Conservation (phyloP, 2,113 vertebrate species). For the Eulemur rufifrons region DNA sequence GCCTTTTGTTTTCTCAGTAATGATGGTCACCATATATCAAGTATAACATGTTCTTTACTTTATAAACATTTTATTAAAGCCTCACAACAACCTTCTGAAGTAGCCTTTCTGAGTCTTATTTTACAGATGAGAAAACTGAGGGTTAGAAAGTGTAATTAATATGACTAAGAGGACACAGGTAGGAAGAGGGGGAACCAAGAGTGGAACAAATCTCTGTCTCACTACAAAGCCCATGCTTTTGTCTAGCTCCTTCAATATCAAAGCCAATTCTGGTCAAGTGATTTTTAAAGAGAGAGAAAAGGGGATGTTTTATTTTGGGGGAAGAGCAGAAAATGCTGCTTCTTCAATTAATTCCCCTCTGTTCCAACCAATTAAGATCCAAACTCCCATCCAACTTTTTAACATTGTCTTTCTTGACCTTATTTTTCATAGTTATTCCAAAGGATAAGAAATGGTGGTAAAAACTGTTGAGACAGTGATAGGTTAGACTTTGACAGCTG, state of each 20-base stretch:
- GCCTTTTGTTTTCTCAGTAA: neutral
- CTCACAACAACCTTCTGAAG: neutral
- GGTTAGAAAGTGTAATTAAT: neutral
- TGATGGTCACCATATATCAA: neutral
- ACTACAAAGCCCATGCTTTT: neutral
- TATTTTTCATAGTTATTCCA: conserved; percentile 25
- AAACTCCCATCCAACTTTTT: neutral
- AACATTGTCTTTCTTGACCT: neutral
- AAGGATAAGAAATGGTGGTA: neutral
- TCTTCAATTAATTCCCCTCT: neutral
- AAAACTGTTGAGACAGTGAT: neutral
- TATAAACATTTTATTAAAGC: neutral
- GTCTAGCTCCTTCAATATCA: neutral
- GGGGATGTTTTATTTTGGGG: neutral
- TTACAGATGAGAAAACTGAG: conserved; percentile 1
- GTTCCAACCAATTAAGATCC: neutral
- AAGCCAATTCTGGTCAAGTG: neutral
- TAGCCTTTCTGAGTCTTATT: neutral
- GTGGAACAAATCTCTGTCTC: neutral
- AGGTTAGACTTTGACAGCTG: neutral
- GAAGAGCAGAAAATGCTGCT: neutral
- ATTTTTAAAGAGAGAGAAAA: neutral
- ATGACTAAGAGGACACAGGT: neutral
- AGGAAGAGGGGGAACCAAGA: neutral
- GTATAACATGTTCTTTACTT: neutral